phyloP scores from a whole-genome alignment of 53 echinoderm and acorn worm species.

The Pentamera pediparva region DNA sequence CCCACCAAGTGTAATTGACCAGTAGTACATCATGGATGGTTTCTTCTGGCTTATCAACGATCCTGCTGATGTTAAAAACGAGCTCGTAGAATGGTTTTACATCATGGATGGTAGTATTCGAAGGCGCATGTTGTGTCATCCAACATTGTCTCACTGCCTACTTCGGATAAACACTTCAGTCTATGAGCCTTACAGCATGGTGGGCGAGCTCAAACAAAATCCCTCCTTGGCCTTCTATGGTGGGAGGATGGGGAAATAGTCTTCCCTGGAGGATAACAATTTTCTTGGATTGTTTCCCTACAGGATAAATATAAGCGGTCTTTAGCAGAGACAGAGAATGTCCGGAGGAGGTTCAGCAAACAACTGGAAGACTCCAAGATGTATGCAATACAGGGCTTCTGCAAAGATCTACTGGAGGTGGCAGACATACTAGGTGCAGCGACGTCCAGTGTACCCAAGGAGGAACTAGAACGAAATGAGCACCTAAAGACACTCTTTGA shows the following conservation, averaged over 20 bases:
- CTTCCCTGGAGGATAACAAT: too few species aligned
- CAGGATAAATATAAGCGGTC: slow-evolving; percentile 96
- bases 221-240: background rate
- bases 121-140: too few species aligned
- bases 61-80: too few species aligned
- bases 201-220: background rate
- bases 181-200: background rate
- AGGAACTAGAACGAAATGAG: slow-evolving; percentile 57
- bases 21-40: too few species aligned
- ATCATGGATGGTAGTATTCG: too few species aligned
- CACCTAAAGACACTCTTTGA: slow-evolving; percentile 74
- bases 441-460: slow-evolving; percentile 77
- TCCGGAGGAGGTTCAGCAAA: slow-evolving; percentile 62
- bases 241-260: background rate
- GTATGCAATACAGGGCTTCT: slow-evolving; percentile 89
- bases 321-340: slow-evolving; percentile 94
- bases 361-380: slow-evolving; percentile 87
- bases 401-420: slow-evolving; percentile 92
- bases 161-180: background rate
- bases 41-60: too few species aligned
- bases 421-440: slow-evolving; percentile 76
- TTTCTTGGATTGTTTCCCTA: background rate
- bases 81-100: too few species aligned
- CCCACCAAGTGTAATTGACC: too few species aligned
- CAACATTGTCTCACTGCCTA: too few species aligned